Evolutionary conservation across 30 jellyfish, hydroid and myxozoan genomes (phyloP).

Genomic region (Rhopilema esculentum): DNA sequence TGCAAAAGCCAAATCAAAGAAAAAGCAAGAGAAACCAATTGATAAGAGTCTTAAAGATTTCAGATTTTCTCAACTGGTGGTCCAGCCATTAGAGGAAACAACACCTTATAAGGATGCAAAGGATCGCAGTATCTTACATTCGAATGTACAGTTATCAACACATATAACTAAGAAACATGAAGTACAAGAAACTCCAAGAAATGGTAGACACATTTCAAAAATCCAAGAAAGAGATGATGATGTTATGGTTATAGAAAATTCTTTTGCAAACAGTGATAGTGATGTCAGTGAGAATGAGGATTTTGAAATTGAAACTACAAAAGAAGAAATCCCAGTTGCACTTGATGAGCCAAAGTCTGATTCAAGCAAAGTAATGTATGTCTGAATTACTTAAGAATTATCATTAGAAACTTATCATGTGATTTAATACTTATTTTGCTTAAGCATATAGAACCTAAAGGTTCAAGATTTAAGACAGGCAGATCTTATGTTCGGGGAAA

Average conservation of each 20-base stretch:
- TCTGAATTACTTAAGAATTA: neutral
- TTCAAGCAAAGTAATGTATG: neutral
- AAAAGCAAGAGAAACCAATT: neutral
- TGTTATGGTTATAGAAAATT: neutral
- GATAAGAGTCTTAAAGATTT: neutral
- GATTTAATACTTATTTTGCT: neutral
- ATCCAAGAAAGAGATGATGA: neutral
- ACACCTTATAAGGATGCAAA: neutral
- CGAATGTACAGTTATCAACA: neutral
- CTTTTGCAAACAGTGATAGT: neutral
- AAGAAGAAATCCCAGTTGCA: no score
- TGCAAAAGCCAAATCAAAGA: neutral
- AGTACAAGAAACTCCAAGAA: neutral
- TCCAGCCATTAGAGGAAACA: neutral
- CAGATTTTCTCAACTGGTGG: slow-evolving; percentile 16
- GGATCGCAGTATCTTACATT: neutral
- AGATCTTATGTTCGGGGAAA: no score
- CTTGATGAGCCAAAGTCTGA: neutral
- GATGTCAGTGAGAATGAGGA: neutral
- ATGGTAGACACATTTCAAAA: neutral
- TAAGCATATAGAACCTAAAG: no score
- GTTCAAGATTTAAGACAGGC: no score
- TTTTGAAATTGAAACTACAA: no score
- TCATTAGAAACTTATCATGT: no score
- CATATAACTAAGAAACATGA: neutral